Evolutionary conservation across 2,113 vertebrate species (phyloP).

Genomic region (Picathartes gymnocephalus): DNA sequence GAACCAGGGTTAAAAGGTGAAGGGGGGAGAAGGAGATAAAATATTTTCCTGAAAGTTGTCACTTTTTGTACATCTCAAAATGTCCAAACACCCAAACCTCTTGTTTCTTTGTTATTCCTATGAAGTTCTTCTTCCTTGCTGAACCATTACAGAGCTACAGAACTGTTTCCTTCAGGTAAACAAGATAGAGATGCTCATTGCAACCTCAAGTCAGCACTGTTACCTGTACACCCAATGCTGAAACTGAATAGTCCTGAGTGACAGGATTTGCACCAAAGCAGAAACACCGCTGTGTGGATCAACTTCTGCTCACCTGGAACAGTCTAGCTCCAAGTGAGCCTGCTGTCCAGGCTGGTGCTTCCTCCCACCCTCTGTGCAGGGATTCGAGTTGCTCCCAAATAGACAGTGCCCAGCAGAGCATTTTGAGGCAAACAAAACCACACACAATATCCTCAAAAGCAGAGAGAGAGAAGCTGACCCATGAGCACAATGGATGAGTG

Average conservation of each 20-base stretch:
- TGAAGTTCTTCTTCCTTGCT: neutral
- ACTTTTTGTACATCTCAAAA: neutral
- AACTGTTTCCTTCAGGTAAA: neutral
- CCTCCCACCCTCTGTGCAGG: neutral
- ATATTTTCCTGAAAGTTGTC: neutral
- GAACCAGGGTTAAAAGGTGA: neutral
- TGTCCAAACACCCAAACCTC: neutral
- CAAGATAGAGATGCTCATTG: neutral
- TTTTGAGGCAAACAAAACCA: neutral
- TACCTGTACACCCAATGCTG: neutral
- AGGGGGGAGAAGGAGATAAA: neutral
- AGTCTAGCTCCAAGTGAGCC: neutral
- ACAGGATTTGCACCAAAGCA: neutral
- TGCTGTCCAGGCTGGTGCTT: neutral
- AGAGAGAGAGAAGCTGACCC: neutral
- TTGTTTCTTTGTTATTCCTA: neutral
- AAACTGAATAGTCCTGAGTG: neutral
- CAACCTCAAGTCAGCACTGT: neutral
- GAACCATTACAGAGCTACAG: neutral
- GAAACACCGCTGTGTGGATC: neutral
- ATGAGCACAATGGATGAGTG: neutral
- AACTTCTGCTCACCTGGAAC: neutral
- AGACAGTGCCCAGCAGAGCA: neutral
- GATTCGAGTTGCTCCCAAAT: fast-evolving
- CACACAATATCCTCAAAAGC: neutral